Conservation (phyloP, 2,797 vertebrate species). For the Clarias laeviceps region DNA sequence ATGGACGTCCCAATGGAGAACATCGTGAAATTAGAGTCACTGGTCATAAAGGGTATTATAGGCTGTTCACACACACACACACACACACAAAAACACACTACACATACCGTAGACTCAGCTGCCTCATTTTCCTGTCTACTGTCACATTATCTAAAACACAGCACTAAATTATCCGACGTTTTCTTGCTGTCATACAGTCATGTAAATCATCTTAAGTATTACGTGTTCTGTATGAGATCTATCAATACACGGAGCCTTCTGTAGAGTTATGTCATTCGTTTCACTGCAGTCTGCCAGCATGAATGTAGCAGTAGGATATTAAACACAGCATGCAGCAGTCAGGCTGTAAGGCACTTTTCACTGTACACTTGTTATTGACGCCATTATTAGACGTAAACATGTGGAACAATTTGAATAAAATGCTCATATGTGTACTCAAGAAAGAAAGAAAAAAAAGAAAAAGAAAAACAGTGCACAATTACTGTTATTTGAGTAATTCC, state of each 20-base stretch:
- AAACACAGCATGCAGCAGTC: constrained; percentile 8
- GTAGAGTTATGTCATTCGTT: constrained; percentile 9
- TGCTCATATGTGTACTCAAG: constrained; percentile 21
- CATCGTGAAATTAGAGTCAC: constrained; percentile 40
- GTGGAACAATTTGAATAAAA: constrained; percentile 37
- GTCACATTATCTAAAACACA: constrained; percentile 24
- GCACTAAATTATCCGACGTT: not conserved
- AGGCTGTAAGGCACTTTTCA: not conserved
- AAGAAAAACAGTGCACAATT: constrained; percentile 39
- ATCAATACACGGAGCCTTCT: not conserved
- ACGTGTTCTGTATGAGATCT: not conserved
- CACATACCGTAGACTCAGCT: not conserved
- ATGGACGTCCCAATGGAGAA: constrained; percentile 22
- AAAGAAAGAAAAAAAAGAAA: not conserved
- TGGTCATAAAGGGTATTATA: constrained; percentile 42
- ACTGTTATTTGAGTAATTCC: constrained; percentile 56
- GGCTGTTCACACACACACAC: constrained; percentile 22
- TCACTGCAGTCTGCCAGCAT: constrained; percentile 27
- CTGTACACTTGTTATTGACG: constrained; percentile 18
- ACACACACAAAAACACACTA: not conserved
- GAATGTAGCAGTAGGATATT: constrained; percentile 4
- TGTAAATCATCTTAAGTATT: constrained; percentile 17
- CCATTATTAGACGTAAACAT: constrained; percentile 17
- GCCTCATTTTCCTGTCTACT: constrained; percentile 1
- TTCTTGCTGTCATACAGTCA: not conserved